These are phyloP conservation scores for Drosophila sturtevanti DNA, from an alignment of 1,140 invertebrate species.

Conservation along the genomic window DNA sequence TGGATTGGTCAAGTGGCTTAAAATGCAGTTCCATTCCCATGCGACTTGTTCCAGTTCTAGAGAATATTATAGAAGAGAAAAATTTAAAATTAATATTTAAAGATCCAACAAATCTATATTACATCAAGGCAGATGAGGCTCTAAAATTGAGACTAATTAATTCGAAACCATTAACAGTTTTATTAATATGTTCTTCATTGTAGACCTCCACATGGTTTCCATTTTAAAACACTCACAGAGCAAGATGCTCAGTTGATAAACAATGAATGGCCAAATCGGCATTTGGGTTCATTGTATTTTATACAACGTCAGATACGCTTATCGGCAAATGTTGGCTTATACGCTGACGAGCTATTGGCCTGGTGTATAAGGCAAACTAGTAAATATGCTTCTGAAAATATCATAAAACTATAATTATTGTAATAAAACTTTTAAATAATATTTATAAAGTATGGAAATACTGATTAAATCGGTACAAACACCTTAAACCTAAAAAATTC, in stretches of 20 bases:
- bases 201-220: slow-evolving; percentile 53
- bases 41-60: slow-evolving; percentile 51
- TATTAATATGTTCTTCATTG: neutral
- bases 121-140: slow-evolving; percentile 58
- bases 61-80: slow-evolving; percentile 40
- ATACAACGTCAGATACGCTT: slow-evolving; percentile 63
- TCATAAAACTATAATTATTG: no score
- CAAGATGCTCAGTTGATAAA: slow-evolving; percentile 61
- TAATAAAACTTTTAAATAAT: no score
- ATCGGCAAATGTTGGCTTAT: slow-evolving; percentile 67
- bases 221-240: slow-evolving; percentile 31
- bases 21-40: slow-evolving; percentile 70
- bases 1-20: slow-evolving; percentile 64
- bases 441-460: no score
- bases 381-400: no score
- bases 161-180: neutral
- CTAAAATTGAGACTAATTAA: slow-evolving; percentile 22
- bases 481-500: no score
- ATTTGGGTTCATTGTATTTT: slow-evolving; percentile 68
- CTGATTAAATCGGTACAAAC: no score
- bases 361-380: slow-evolving; percentile 69
- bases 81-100: slow-evolving; percentile 40
- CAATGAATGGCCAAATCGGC: slow-evolving; percentile 69
- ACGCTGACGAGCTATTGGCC: slow-evolving; percentile 56
- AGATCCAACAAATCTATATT: slow-evolving; percentile 57